Conservation (phyloP, 2,888 invertebrate genomes). For the Dryadula phaetusa region DNA sequence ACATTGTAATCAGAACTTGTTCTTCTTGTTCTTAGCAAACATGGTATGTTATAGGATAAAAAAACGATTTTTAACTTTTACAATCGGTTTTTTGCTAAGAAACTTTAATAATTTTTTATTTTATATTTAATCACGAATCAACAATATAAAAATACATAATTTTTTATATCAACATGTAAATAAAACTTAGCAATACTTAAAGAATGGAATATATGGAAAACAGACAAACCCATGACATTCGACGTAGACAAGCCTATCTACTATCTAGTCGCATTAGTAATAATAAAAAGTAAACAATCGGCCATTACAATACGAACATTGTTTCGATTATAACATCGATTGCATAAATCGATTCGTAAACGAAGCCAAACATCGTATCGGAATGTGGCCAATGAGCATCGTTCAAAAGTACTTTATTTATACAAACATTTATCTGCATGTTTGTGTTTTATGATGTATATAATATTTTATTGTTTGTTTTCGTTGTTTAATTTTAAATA, state of each 20-base stretch:
- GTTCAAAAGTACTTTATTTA: conserved; percentile 14
- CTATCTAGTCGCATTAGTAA: conserved; percentile 3
- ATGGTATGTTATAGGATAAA: too few species aligned
- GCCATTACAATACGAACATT: conserved; percentile 24
- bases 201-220: too few species aligned
- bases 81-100: too few species aligned
- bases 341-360: conserved; percentile 37
- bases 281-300: conserved; percentile 21
- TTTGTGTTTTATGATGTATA: neutral
- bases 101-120: too few species aligned
- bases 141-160: too few species aligned
- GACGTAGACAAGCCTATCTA: neutral
- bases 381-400: conserved; percentile 38
- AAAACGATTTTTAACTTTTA: too few species aligned
- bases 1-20: too few species aligned
- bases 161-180: too few species aligned
- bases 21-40: too few species aligned
- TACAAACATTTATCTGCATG: conserved; percentile 20
- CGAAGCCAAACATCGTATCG: conserved; percentile 38
- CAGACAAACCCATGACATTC: neutral
- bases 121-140: too few species aligned
- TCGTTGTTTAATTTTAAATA: neutral
- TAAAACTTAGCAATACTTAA: too few species aligned
- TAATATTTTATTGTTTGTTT: neutral
- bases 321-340: conserved; percentile 35